A percentile compares a stretch with the other conserved stretches of the same genome.
These are phyloP conservation scores for Macaca nemestrina DNA, from an alignment of 2,113 vertebrate genomes.

Conservation along the genomic window DNA sequence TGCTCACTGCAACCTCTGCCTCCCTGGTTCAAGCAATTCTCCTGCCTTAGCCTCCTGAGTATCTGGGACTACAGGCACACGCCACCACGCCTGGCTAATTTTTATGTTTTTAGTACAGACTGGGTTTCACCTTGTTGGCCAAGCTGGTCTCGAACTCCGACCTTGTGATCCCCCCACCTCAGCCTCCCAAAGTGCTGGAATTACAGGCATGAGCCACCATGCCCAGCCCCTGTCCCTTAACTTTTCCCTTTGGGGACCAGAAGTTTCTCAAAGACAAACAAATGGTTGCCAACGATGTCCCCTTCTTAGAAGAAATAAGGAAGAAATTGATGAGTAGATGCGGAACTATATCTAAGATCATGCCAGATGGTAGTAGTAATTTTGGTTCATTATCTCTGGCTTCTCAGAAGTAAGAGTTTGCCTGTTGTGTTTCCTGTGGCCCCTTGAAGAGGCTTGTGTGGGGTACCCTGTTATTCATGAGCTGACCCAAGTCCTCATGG, in stretches of 20 bases:
- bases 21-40: no score
- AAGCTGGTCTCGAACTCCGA: no score
- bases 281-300: neutral
- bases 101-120: no score
- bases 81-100: no score
- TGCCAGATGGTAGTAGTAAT: neutral
- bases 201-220: no score
- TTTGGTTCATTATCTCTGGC: neutral
- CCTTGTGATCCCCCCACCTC: no score
- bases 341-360: neutral
- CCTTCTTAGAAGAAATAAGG: constrained; percentile 13
- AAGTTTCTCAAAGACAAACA: neutral
- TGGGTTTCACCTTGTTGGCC: no score
- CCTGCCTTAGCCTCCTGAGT: no score
- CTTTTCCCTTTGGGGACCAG: neutral
- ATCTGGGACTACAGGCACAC: no score
- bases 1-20: no score
- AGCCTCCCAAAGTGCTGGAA: no score
- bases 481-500: neutral
- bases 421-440: neutral
- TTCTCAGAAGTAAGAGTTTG: neutral
- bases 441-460: neutral
- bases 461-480: neutral
- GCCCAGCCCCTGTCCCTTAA: neutral
- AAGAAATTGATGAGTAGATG: neutral